Conservation (phyloP, 2,888 invertebrate species). For the Ceratothoa steindachneri region DNA sequence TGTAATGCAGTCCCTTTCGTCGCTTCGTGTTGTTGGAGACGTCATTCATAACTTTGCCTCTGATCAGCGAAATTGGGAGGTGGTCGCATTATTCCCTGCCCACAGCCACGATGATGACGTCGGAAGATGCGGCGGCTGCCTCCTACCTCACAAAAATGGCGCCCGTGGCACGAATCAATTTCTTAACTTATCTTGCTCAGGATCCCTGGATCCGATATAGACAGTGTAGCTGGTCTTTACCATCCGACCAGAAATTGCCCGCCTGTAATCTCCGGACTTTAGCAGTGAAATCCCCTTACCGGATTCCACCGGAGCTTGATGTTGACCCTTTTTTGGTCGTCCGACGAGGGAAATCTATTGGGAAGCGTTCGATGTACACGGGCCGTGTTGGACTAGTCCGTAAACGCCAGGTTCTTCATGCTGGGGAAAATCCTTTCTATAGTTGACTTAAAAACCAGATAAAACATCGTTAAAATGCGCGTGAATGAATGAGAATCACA, state of each 20-base stretch:
- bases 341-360: no score
- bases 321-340: no score
- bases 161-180: constrained; percentile 39
- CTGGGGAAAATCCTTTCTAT: no score
- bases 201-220: constrained; percentile 42
- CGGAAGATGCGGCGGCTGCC: constrained; percentile 29
- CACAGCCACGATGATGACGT: constrained; percentile 39
- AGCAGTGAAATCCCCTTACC: constrained; percentile 37
- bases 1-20: constrained; percentile 46
- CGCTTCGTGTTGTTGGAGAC: constrained; percentile 46
- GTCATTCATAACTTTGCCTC: constrained; percentile 35
- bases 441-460: no score
- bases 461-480: no score
- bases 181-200: constrained; percentile 29
- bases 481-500: no score
- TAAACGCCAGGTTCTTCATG: no score
- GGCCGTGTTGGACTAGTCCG: no score
- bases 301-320: no score
- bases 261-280: constrained; percentile 42
- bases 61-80: constrained; percentile 34
- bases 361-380: no score
- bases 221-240: constrained; percentile 37
- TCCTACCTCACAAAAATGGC: constrained; percentile 37
- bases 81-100: constrained; percentile 47
- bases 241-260: constrained; percentile 35